These are phyloP conservation scores for Drosophila tsacasi DNA, from an alignment of 1,140 invertebrate genomes.

Conservation along the genomic window DNA sequence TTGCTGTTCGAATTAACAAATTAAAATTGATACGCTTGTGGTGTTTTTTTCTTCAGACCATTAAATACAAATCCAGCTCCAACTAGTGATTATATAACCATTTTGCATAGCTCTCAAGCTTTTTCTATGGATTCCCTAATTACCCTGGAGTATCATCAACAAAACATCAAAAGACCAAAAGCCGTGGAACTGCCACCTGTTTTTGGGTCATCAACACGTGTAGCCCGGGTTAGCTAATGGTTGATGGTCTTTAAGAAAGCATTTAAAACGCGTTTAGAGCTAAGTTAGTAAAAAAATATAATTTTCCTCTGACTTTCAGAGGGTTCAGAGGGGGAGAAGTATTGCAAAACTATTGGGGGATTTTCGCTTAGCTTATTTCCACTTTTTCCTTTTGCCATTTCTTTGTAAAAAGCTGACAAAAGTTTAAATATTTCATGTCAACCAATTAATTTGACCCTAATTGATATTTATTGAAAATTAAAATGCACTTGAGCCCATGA, in stretches of 20 bases:
- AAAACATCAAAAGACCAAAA: constrained; percentile 71
- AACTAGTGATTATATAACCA: constrained; percentile 47
- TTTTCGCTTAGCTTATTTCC: constrained; percentile 15
- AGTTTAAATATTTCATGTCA: constrained; percentile 21
- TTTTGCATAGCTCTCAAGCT: constrained; percentile 48
- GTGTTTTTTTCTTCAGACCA: constrained; percentile 34
- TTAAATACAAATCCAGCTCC: constrained; percentile 60
- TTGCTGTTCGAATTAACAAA: constrained; percentile 30
- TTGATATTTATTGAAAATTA: background rate
- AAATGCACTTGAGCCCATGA: no score
- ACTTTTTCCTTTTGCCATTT: constrained; percentile 3
- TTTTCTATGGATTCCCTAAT: constrained; percentile 50
- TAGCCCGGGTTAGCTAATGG: constrained; percentile 8
- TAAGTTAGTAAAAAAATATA: constrained; percentile 39
- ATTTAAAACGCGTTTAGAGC: constrained; percentile 73
- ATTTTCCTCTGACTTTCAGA: background rate
- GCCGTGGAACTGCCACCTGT: constrained; percentile 53
- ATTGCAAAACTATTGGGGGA: background rate
- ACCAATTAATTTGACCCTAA: constrained; percentile 23
- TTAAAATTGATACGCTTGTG: constrained; percentile 28
- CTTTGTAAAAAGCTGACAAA: background rate
- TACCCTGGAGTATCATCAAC: constrained; percentile 67
- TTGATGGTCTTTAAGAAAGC: constrained; percentile 69
- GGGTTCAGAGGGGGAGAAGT: background rate
- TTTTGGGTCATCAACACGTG: constrained; percentile 58